phyloP scores from a whole-genome alignment of 2,797 vertebrate genomes.

The Austrolebias charrua region DNA sequence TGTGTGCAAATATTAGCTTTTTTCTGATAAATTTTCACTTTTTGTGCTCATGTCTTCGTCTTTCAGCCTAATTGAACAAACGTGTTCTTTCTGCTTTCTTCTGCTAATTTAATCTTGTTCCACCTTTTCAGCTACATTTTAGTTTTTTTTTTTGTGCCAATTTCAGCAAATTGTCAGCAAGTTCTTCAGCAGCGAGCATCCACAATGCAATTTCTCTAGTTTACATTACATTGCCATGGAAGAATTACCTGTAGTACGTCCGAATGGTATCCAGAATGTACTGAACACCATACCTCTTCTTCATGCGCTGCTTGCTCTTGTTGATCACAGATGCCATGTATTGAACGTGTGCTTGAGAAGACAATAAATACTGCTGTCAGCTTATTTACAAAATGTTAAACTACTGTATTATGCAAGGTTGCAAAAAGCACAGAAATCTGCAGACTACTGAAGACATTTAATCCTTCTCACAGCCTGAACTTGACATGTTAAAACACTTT shows the following conservation, averaged over 20 bases:
- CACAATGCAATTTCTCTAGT: too few species aligned
- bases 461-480: too few species aligned
- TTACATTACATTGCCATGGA: not conserved
- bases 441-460: not conserved
- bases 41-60: too few species aligned
- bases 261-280: constrained; percentile 92
- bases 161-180: too few species aligned
- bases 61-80: too few species aligned
- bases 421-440: constrained; percentile 28
- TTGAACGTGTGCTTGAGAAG: constrained; percentile 88
- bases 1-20: too few species aligned
- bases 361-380: constrained; percentile 36
- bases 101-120: too few species aligned
- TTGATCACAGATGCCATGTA: constrained; percentile 88
- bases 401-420: constrained; percentile 21
- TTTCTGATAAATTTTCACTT: too few species aligned
- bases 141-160: too few species aligned
- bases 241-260: constrained; percentile 85
- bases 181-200: too few species aligned
- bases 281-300: constrained; percentile 93
- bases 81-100: too few species aligned
- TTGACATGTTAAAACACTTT: not conserved
- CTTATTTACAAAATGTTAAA: constrained; percentile 63
- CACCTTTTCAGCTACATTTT: too few species aligned
- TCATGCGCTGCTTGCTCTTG: constrained; percentile 89